A percentile compares a stretch with the other conserved stretches of the same genome.
These are phyloP conservation scores for Brachionichthys hirsutus DNA, from an alignment of 2,113 vertebrate species.

Conservation along the genomic window DNA sequence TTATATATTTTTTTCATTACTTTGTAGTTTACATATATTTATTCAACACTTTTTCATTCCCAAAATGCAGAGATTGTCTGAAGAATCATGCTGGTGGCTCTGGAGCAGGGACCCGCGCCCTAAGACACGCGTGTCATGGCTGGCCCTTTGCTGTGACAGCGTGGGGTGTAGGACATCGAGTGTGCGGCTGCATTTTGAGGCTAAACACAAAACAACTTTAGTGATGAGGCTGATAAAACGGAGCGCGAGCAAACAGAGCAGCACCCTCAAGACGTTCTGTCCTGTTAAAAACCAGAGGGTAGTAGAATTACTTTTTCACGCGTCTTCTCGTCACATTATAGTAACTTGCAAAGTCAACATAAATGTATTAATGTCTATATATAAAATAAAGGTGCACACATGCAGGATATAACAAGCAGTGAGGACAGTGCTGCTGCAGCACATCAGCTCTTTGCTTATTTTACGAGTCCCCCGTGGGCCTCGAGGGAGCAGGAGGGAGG, in stretches of 20 bases:
- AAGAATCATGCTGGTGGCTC: neutral
- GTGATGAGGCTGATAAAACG: no score
- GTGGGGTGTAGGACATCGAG: no score
- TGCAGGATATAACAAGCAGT: slow-evolving; percentile 10
- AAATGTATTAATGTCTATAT: slow-evolving; percentile 41
- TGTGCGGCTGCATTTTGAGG: no score
- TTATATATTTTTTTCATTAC: no score
- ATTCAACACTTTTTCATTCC: neutral
- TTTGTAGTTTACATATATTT: no score
- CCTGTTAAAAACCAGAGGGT: no score
- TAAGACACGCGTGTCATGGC: slow-evolving; percentile 15
- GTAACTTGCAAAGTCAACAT: slow-evolving; percentile 45
- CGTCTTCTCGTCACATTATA: slow-evolving; percentile 11
- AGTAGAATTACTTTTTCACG: neutral
- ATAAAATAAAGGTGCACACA: slow-evolving; percentile 24
- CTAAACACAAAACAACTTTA: no score
- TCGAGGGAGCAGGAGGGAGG: slow-evolving; percentile 44
- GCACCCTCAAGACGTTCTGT: no score
- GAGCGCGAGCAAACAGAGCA: no score
- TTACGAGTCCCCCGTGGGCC: slow-evolving; percentile 42
- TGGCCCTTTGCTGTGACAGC: slow-evolving; percentile 17
- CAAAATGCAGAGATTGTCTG: neutral
- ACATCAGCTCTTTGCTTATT: slow-evolving; percentile 42
- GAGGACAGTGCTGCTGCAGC: slow-evolving; percentile 27
- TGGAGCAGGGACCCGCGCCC: neutral